A percentile compares a stretch with the other conserved stretches of the same genome.
phyloP scores from a whole-genome alignment of 2,113 vertebrate genomes.

The Antechinus stuartii region DNA sequence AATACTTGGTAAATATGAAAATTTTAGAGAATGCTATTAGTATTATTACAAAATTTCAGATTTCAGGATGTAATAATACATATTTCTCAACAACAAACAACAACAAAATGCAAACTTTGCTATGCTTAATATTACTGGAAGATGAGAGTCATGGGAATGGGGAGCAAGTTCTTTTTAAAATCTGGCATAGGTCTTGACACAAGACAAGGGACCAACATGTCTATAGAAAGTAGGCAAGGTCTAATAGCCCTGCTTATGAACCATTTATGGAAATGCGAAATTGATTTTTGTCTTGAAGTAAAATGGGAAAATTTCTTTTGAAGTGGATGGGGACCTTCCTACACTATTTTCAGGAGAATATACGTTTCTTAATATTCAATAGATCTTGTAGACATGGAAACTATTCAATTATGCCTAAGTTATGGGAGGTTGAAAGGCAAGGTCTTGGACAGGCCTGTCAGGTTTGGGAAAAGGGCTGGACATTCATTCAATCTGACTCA shows the following conservation, averaged over 20 bases:
- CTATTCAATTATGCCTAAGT: neutral
- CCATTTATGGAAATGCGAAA: neutral
- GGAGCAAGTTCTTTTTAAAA: neutral
- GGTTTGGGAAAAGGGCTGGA: conserved; percentile 23
- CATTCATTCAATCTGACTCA: conserved; percentile 34
- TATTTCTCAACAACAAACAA: neutral
- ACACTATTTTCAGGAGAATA: neutral
- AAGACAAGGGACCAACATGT: neutral
- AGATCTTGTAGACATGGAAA: neutral
- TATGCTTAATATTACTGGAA: neutral
- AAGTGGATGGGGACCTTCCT: neutral
- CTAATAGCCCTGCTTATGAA: neutral
- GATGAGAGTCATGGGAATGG: neutral
- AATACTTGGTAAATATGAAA: neutral
- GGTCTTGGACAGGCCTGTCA: neutral
- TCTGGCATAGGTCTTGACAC: neutral
- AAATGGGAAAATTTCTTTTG: neutral
- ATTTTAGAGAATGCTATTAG: neutral
- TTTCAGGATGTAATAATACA: neutral
- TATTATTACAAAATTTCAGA: neutral
- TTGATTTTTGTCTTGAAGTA: neutral
- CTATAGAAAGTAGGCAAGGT: neutral
- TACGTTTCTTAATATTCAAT: neutral
- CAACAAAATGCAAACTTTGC: neutral
- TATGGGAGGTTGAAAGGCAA: conserved; percentile 3